A percentile compares a stretch with the other conserved stretches of the same genome.
phyloP scores from a whole-genome alignment of 1,140 invertebrate species.

The Paralvinella palmiformis region DNA sequence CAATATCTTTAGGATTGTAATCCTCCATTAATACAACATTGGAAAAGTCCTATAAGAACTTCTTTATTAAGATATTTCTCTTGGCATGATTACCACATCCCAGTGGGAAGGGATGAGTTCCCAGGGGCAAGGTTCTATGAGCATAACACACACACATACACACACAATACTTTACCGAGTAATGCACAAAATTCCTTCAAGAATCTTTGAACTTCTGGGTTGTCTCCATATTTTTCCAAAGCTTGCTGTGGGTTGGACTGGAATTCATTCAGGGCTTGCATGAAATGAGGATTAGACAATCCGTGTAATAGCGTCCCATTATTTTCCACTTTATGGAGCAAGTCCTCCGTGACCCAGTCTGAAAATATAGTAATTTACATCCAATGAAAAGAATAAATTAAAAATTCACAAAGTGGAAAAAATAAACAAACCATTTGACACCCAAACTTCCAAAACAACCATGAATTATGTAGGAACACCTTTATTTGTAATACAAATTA shows the following conservation, averaged over 20 bases:
- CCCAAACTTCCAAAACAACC: neutral
- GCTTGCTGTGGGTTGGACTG: constrained; percentile 37
- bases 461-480: neutral
- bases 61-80: no score
- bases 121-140: no score
- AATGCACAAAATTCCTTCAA: constrained; percentile 36
- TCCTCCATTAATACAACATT: no score
- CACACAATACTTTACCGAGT: constrained; percentile 34
- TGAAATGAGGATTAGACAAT: constrained; percentile 33
- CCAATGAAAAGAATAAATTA: neutral
- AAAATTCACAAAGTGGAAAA: neutral
- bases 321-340: constrained; percentile 31
- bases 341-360: constrained; percentile 44
- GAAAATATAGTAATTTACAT: constrained; percentile 5
- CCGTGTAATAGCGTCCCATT: constrained; percentile 30
- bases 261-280: constrained; percentile 37
- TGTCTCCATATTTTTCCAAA: constrained; percentile 33
- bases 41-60: no score
- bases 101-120: no score
- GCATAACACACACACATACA: no score
- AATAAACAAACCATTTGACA: neutral
- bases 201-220: constrained; percentile 35
- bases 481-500: neutral
- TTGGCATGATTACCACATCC: no score
- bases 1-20: no score